phyloP scores from a whole-genome alignment of 1,140 invertebrate species.

The Papilio dardanus region DNA sequence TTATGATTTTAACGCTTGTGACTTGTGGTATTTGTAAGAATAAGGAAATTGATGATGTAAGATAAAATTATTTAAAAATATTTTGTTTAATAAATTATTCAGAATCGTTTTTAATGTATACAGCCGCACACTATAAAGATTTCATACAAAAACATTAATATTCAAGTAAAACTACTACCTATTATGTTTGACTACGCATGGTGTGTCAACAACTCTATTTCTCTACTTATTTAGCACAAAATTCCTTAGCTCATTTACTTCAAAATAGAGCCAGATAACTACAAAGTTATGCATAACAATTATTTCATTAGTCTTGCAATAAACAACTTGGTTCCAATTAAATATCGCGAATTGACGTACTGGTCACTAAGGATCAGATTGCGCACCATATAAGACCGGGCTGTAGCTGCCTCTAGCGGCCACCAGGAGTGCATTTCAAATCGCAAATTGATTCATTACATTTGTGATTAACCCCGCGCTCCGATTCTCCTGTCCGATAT shows the following conservation, averaged over 20 bases:
- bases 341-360: not conserved
- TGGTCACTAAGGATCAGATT: conserved; percentile 6
- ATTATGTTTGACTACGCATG: not conserved
- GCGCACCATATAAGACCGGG: not conserved
- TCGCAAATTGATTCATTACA: conserved; percentile 71
- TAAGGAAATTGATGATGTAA: too few species aligned
- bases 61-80: too few species aligned
- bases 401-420: conserved; percentile 42
- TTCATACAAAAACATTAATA: too few species aligned
- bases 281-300: conserved; percentile 6
- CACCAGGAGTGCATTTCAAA: conserved; percentile 49
- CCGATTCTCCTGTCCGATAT: conserved; percentile 67
- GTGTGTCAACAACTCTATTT: not conserved
- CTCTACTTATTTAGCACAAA: not conserved
- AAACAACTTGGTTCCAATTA: not conserved
- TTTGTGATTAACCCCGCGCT: conserved; percentile 61
- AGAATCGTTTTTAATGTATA: too few species aligned
- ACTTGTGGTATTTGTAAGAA: not conserved
- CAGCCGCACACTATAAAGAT: too few species aligned
- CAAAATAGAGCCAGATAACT: not conserved
- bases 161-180: too few species aligned
- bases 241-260: not conserved
- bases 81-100: too few species aligned
- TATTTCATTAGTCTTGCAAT: conserved; percentile 12
- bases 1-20: not conserved